Conservation (phyloP, 2,888 invertebrate species). For the Zhuqinia jingwanae region DNA sequence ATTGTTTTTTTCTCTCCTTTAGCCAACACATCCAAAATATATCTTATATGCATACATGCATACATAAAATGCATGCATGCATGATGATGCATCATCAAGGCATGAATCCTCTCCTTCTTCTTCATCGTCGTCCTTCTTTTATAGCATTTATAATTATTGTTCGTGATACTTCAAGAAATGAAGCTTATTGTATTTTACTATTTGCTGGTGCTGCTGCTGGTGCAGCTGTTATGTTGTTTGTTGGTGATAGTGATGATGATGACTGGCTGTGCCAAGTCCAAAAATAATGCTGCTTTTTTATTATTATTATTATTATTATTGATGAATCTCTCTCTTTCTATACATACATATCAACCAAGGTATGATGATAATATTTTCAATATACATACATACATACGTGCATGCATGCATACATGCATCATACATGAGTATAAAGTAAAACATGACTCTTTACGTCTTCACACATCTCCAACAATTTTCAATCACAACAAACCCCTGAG, state of each 20-base stretch:
- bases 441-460: neutral
- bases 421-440: neutral
- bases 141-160: constrained; percentile 62
- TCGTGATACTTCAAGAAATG: constrained; percentile 60
- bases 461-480: constrained; percentile 55
- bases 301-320: no score
- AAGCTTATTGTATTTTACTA: constrained; percentile 44
- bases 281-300: neutral
- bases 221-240: no score
- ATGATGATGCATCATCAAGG: no score
- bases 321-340: no score
- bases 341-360: no score
- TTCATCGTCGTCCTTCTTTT: constrained; percentile 14
- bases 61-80: constrained; percentile 34
- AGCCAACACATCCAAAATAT: constrained; percentile 11
- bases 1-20: constrained; percentile 37
- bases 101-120: no score
- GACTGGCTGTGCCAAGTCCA: constrained; percentile 26
- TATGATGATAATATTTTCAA: no score
- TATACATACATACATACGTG: no score
- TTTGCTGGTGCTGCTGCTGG: constrained; percentile 19
- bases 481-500: constrained; percentile 69
- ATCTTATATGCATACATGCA: neutral
- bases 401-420: no score
- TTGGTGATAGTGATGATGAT: neutral